A percentile compares a stretch with the other conserved stretches of the same genome.
phyloP scores from a whole-genome alignment of 2,113 vertebrate species.

The Eubucco bourcierii region DNA sequence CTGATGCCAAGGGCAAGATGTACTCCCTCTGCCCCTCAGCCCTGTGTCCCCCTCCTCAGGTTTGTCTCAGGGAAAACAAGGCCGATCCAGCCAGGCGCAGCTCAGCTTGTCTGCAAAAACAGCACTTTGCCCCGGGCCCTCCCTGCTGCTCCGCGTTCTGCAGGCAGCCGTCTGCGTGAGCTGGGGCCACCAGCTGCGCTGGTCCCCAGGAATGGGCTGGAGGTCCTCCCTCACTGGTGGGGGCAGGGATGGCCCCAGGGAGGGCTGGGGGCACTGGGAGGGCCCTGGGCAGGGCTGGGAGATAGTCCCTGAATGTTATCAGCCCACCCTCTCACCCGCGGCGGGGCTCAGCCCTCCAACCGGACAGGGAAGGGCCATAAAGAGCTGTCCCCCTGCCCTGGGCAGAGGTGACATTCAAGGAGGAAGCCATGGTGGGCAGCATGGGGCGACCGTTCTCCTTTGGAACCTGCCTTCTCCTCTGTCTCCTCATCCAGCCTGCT shows the following conservation, averaged over 20 bases:
- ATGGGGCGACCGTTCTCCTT: not conserved
- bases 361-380: slow-evolving; percentile 22
- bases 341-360: not conserved
- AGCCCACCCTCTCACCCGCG: not conserved
- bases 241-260: not conserved
- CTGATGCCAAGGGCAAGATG: not conserved
- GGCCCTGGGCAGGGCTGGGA: not conserved
- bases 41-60: not conserved
- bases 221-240: not conserved
- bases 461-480: slow-evolving; percentile 17
- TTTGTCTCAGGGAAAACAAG: not conserved
- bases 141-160: not conserved
- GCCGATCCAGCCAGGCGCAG: not conserved
- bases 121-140: slow-evolving; percentile 15
- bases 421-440: not conserved
- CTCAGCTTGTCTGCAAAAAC: not conserved
- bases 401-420: not conserved
- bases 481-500: rapidly evolving
- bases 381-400: not conserved
- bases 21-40: not conserved
- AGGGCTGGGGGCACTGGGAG: not conserved
- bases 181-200: not conserved
- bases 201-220: not conserved
- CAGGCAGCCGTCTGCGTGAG: rapidly evolving
- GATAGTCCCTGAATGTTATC: slow-evolving; percentile 54